Evolutionary conservation across 2,113 vertebrate species (phyloP).

Genomic region (Amia ocellicauda): DNA sequence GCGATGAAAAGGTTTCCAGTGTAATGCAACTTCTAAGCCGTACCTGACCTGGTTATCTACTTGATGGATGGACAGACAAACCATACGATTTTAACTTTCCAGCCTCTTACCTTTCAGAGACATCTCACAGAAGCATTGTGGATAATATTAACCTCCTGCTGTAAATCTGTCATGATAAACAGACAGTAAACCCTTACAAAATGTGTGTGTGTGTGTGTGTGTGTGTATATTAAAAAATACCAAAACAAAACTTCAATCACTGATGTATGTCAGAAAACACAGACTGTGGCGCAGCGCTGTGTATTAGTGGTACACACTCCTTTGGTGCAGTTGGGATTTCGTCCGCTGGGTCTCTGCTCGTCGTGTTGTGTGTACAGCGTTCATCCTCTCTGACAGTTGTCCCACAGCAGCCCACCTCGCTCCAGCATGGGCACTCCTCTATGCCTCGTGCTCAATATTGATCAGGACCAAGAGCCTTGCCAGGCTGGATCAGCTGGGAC

Average conservation of each 20-base stretch:
- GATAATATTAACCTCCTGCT: not conserved
- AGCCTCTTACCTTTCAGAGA: slow-evolving; percentile 14
- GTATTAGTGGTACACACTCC: not conserved
- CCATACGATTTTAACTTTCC: not conserved
- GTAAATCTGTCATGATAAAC: not conserved
- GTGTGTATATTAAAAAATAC: too few species aligned
- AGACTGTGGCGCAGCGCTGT: not conserved
- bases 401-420: not conserved
- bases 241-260: too few species aligned
- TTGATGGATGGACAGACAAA: not conserved
- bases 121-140: not conserved
- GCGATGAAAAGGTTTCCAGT: not conserved
- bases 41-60: not conserved
- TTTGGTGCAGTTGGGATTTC: too few species aligned
- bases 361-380: not conserved
- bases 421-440: not conserved
- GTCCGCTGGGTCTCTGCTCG: too few species aligned
- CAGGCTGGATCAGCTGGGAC: slow-evolving; percentile 27
- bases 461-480: slow-evolving; percentile 34
- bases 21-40: not conserved
- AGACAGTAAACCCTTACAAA: too few species aligned
- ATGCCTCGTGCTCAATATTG: slow-evolving; percentile 33
- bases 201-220: too few species aligned
- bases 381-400: not conserved
- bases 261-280: not conserved